Evolutionary conservation across 1,140 invertebrate species (phyloP), one percentile per base, ranked within the genome.

Genomic region (Ephestia elutella): DNA sequence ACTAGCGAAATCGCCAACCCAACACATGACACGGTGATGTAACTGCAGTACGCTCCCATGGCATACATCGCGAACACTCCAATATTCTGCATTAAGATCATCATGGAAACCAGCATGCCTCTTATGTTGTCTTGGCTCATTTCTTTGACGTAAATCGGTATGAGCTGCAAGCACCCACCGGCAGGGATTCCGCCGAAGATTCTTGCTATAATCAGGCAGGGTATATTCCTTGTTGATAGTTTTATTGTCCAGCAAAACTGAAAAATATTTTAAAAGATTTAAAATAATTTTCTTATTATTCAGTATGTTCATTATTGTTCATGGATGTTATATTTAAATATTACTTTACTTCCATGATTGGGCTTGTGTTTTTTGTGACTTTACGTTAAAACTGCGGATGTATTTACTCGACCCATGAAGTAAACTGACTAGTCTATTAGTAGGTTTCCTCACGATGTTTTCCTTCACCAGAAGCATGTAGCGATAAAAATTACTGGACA

Each of bases 61-160:
- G 89, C 70, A 67, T 92, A 94, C 9, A 87, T 87, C 7, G 82
- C 7, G 0, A 93, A 66, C 28, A 93, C 89, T 0, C 92, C 93
- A 5, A 90, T 66, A 49, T 91, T 92, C 13, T 92, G 75, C 3
- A 87, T 74, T 13, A 93, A 76, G 0, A 83, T 65, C 28, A 89
- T 2, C 5, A 91, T 75, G 5, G 91, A 90, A 2, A 91, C 90
- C 2, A 93, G 59, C 25, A 87, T 77, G 0, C 93, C 92, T 35
- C 92, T 75, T 9, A 90, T 86, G n/a, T 82, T 78, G 35, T 90
- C 88, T 3, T 90, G 83, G 0, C 91, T 81, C 0, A 91, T 91
- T 76, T 93, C 93, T 3, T 90, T 87, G 0, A 92, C 78, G 68
- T 93, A 93, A 2, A 91, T 72, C 0, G 92, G 90, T 0, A 83